phyloP scores from a whole-genome alignment of 2,113 vertebrate genomes.

The Pipra filicauda region DNA sequence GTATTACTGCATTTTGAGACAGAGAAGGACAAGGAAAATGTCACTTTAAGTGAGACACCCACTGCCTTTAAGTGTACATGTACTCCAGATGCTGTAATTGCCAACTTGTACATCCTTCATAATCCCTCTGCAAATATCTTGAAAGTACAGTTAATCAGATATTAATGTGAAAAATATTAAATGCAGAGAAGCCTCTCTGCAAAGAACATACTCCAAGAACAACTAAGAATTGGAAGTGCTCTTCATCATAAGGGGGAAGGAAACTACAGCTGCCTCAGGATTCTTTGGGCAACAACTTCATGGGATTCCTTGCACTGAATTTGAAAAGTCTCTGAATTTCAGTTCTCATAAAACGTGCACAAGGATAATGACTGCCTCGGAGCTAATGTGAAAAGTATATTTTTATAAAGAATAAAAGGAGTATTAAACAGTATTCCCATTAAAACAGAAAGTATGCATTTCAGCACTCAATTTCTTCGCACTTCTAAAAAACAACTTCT shows the following conservation, averaged over 20 bases:
- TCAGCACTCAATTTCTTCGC: background rate
- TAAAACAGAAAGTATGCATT: accelerated
- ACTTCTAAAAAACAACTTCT: background rate
- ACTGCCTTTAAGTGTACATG: background rate
- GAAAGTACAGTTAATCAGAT: background rate
- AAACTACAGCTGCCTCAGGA: background rate
- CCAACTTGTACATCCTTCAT: background rate
- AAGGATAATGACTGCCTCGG: background rate
- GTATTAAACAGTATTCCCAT: too few relatives aligned
- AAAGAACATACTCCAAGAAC: accelerated
- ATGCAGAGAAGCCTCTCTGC: background rate
- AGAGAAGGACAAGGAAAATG: background rate
- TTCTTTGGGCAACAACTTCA: background rate
- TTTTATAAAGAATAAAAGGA: accelerated
- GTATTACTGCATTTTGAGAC: background rate
- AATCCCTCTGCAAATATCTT: background rate
- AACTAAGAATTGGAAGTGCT: background rate
- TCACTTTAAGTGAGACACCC: background rate
- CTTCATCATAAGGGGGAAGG: background rate
- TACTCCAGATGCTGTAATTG: background rate
- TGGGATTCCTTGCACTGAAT: background rate
- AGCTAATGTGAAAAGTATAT: accelerated
- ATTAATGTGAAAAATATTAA: background rate
- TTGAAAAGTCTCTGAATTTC: background rate
- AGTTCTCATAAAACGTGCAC: background rate